Evolutionary conservation across 2,888 invertebrate species (phyloP), one percentile per base, ranked within the genome.

Genomic region (Platypus cylindrus): DNA sequence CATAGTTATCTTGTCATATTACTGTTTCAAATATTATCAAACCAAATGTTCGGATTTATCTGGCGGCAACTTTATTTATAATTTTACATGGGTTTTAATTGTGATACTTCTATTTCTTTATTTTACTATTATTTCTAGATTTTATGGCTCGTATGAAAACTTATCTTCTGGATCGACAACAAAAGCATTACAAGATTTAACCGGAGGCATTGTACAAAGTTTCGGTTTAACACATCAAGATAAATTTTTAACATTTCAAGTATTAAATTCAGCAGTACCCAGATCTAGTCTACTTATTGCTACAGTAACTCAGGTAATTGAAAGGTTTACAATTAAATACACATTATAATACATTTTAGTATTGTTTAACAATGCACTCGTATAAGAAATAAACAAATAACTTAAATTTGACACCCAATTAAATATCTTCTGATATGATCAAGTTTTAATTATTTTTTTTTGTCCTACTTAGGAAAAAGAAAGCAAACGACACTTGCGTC

Each of bases 171-270:
- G 77, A 41, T 67, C 71, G 41, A 70, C 73, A 35, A 77, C 78
- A 23, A 66, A 78, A 52, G 78, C 78, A 7, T 68, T 79, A 46
- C 75, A 79, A 59, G 79, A 78, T 53, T 64, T 83, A 43, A 75
- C 78, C 3, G 82, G 81, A 29, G 81, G 81, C 34, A 73, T 81
- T 45, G 78, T 80, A 44, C 81, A 81, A 62, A 75, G 78, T 58
- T 78, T 78, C 60, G 66, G 69, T 33, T 65, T 80, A 41, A 70
- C 70, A 36, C 67, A 69, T 40, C 73, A 73, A 54, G 74, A 76
- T 51, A 67, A 70, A 39, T 73, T 72, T 52, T 67, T 78, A 41
- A 73, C 78, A 17, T 70, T 73, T 53, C 77, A 74, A 64, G 61
- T 65, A 30, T 64, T 79, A 34, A 72, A 74, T 58, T 73, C 76